Evolutionary conservation across 2,888 invertebrate species (phyloP).

Genomic region (Lymantria dispar): DNA sequence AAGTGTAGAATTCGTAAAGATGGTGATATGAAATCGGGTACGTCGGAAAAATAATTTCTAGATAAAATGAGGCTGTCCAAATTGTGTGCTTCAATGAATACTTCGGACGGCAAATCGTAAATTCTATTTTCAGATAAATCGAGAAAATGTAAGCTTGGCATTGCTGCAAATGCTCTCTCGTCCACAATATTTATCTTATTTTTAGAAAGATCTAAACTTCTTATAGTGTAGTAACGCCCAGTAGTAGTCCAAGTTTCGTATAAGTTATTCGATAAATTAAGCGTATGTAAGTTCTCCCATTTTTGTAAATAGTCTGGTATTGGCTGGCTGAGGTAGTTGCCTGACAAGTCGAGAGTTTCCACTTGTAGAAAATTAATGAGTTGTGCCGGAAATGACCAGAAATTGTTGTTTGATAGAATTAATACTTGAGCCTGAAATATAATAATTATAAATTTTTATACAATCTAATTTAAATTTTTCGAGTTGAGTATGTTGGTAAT

Average conservation of each 20-base stretch:
- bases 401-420: conserved; percentile 84
- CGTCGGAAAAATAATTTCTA: conserved; percentile 83
- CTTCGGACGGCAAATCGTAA: conserved; percentile 74
- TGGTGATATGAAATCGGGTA: conserved; percentile 80
- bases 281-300: conserved; percentile 73
- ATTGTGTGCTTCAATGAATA: conserved; percentile 81
- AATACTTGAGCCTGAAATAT: conserved; percentile 83
- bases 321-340: conserved; percentile 77
- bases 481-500: too few relatives aligned
- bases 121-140: conserved; percentile 88
- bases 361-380: conserved; percentile 76
- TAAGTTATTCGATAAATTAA: conserved; percentile 84
- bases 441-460: neutral
- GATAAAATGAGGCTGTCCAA: conserved; percentile 84
- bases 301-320: conserved; percentile 67
- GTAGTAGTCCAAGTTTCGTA: conserved; percentile 60
- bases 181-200: conserved; percentile 85
- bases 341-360: conserved; percentile 67
- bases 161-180: conserved; percentile 80
- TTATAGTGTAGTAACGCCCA: conserved; percentile 59
- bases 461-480: too few relatives aligned
- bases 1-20: conserved; percentile 82
- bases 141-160: conserved; percentile 79
- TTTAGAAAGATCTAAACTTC: conserved; percentile 84
- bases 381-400: conserved; percentile 78